phyloP scores from a whole-genome alignment of 2,113 vertebrate genomes.

The Dasyurus viverrinus region DNA sequence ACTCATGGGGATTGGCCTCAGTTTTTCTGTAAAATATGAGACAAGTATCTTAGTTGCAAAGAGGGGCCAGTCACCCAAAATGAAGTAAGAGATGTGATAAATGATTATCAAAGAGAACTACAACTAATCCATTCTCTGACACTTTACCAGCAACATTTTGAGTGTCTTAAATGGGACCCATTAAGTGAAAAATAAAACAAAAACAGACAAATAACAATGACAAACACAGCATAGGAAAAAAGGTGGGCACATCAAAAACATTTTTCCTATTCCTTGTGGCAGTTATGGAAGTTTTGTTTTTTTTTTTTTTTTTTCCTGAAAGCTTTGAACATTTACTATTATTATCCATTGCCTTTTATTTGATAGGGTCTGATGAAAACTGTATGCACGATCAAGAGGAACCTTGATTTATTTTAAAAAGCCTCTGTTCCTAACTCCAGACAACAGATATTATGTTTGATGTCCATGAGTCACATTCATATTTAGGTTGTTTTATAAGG shows the following conservation, averaged over 20 bases:
- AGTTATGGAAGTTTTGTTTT: not conserved
- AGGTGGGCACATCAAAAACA: rapidly evolving
- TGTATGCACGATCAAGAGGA: not conserved
- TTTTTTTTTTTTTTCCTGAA: too few relatives aligned
- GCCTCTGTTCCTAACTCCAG: not conserved
- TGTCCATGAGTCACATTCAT: not conserved
- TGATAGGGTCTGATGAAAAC: not conserved
- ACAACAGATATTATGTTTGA: not conserved
- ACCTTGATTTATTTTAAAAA: not conserved
- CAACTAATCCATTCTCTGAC: not conserved
- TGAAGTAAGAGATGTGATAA: not conserved
- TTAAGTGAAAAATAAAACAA: not conserved
- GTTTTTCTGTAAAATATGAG: not conserved
- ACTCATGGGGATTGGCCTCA: not conserved
- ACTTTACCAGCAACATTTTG: not conserved
- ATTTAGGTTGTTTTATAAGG: not conserved
- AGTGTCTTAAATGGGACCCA: not conserved
- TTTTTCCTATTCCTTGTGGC: not conserved
- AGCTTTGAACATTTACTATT: not conserved
- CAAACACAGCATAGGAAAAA: not conserved
- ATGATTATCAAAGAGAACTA: not conserved
- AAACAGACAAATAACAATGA: not conserved
- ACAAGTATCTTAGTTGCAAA: not conserved
- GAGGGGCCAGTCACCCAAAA: not conserved
- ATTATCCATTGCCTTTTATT: not conserved